A percentile compares a stretch with the other conserved stretches of the same genome.
Conservation (phyloP, 2,113 vertebrate species). For the Takifugu bimaculatus region DNA sequence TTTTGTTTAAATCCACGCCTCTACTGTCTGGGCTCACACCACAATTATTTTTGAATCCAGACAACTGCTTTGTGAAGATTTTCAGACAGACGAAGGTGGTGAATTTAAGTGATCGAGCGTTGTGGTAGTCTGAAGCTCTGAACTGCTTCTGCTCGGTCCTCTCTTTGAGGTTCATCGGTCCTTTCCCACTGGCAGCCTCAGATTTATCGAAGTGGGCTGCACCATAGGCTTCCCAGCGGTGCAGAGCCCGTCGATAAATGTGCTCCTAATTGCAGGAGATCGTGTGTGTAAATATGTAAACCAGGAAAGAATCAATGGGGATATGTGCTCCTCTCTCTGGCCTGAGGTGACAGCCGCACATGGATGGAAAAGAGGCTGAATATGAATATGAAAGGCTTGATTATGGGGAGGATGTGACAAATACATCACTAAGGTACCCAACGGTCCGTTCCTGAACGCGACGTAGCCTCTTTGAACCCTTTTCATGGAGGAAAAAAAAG, state of each 20-base stretch:
- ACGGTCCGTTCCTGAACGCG: conserved; percentile 27
- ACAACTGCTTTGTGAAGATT: conserved; percentile 9
- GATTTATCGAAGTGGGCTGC: conserved; percentile 56
- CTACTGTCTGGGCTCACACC: too few relatives aligned
- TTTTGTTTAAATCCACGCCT: too few relatives aligned
- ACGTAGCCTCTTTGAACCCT: conserved; percentile 28
- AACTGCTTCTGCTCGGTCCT: conserved; percentile 46
- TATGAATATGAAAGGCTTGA: conserved; percentile 21
- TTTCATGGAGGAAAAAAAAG: background rate
- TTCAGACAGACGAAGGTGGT: conserved; percentile 17
- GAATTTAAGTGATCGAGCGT: conserved; percentile 32
- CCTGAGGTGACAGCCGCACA: conserved; percentile 53
- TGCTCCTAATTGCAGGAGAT: conserved; percentile 59
- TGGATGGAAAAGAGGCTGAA: conserved; percentile 31
- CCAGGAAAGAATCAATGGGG: conserved; percentile 59
- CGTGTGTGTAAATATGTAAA: conserved; percentile 70
- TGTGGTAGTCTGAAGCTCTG: conserved; percentile 34
- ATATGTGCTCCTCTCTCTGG: conserved; percentile 46
- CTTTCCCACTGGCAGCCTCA: conserved; percentile 36
- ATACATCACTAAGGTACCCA: conserved; percentile 57
- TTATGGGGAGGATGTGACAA: conserved; percentile 47
- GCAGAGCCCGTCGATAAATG: conserved; percentile 56
- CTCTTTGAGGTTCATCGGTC: conserved; percentile 50
- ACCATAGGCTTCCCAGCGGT: conserved; percentile 42
- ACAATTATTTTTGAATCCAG: too few relatives aligned